Evolutionary conservation across 2,797 vertebrate species (phyloP), one percentile per base, ranked within the genome.

Genomic region (Arrhamphus sclerolepis): DNA sequence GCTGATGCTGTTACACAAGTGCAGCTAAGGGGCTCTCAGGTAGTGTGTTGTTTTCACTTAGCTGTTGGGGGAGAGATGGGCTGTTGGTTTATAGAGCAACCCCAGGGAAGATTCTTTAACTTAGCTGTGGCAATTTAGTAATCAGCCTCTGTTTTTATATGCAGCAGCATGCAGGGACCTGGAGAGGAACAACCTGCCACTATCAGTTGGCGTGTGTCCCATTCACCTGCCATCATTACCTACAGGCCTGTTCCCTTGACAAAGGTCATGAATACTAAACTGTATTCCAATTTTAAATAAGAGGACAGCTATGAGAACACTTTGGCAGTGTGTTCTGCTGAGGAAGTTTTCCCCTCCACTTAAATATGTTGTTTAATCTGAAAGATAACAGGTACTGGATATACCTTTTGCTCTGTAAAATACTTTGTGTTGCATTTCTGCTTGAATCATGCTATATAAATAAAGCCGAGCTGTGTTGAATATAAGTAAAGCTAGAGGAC

Each of bases 211-310:
- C 9, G 11, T 44, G 42, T 9, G 10, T 44, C 19, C 42, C 8
- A 20, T 44, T 44, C 42, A 19, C 19, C 42, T 44, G 42, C 42
- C 19, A 21, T 44, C 5, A 20, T 13, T 21, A 20, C 19, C 42
- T 44, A 14, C 18, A 8, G 6, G n/a, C n/a, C n/a, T 9, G 41
- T 42, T n/a, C 6, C n/a, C 5, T 9, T 49, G 47, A n/a, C 26
- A 17, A 34, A 11, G 48, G n/a, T 10, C 48, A 34, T 20, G 48
- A 34, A 31, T 20, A 50, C 31, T 9, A 17, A 50, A 51, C 29
- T 20, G 28, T 51, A 26, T 20, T 29, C 13, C 29, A 51, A 19
- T 28, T 34, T 51, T 51, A 20, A 51, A 51, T 51, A 34, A 51
- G 28, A 51, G 13, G 29, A 34, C 10, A 51, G 18, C 28, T 10